These are phyloP conservation scores for Trematomus loennbergii DNA, from an alignment of 2,113 vertebrate genomes.

Conservation along the genomic window DNA sequence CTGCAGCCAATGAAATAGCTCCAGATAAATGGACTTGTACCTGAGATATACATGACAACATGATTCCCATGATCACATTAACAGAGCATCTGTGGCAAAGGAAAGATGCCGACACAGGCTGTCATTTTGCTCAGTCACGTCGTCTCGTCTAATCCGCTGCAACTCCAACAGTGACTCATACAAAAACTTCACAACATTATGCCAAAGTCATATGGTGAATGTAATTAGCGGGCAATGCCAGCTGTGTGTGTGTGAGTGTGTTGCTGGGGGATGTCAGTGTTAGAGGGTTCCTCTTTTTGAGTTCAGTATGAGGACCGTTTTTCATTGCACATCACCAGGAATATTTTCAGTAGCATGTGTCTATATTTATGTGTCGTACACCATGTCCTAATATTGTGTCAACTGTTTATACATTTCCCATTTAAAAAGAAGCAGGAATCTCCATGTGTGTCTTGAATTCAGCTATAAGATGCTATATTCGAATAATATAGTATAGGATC, in stretches of 20 bases:
- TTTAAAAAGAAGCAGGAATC: not conserved
- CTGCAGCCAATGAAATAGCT: constrained; percentile 18
- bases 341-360: not conserved
- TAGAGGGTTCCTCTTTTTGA: constrained; percentile 41
- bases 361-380: not conserved
- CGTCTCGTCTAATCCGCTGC: constrained; percentile 38
- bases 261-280: constrained; percentile 4
- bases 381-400: not conserved
- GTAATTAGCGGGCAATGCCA: constrained; percentile 45
- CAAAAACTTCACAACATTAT: constrained; percentile 62
- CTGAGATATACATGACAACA: constrained; percentile 34
- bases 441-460: not conserved
- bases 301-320: not conserved
- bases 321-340: constrained; percentile 9
- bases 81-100: constrained; percentile 12
- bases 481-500: too few species aligned
- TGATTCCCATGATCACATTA: constrained; percentile 38
- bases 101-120: constrained; percentile 7
- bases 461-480: not conserved
- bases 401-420: not conserved
- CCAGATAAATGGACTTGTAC: constrained; percentile 21
- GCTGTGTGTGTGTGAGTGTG: constrained; percentile 37
- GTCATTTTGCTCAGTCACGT: constrained; percentile 45
- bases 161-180: constrained; percentile 62
- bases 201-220: constrained; percentile 70